These are phyloP conservation scores for Ophion slaviceki DNA, from an alignment of 2,888 invertebrate species.

Conservation along the genomic window DNA sequence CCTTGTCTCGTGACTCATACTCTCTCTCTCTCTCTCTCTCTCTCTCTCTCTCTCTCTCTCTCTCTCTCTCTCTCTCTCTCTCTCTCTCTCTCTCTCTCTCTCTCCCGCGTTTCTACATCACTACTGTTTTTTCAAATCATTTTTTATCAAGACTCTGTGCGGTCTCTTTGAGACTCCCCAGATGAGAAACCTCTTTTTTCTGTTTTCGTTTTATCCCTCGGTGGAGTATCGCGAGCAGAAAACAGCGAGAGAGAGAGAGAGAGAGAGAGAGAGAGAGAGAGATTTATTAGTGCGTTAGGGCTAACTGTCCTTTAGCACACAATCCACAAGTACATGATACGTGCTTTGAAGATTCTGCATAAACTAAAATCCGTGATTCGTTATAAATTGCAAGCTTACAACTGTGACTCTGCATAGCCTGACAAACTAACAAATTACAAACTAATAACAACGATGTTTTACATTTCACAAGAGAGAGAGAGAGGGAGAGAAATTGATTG, in stretches of 20 bases:
- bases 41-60: constrained; percentile 30
- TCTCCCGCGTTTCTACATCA: constrained; percentile 41
- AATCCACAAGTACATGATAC: too few relatives aligned
- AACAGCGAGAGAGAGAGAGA: constrained; percentile 5
- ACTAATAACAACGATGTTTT: too few relatives aligned
- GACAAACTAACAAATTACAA: too few relatives aligned
- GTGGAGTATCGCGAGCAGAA: constrained; percentile 11
- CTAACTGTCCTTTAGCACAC: too few relatives aligned
- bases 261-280: too few relatives aligned
- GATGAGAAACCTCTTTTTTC: constrained; percentile 49
- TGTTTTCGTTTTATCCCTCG: constrained; percentile 43
- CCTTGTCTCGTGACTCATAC: constrained; percentile 63
- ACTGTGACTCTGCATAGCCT: too few relatives aligned
- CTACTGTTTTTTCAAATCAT: constrained; percentile 27
- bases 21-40: constrained; percentile 31
- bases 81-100: constrained; percentile 31
- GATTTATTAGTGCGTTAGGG: too few relatives aligned
- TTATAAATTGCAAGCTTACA: too few relatives aligned
- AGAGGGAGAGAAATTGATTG: too few relatives aligned
- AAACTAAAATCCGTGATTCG: too few relatives aligned
- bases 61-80: constrained; percentile 26
- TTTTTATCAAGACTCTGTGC: constrained; percentile 51
- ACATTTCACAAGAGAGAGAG: too few relatives aligned
- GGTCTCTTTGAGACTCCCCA: constrained; percentile 58
- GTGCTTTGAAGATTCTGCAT: too few relatives aligned